Conservation (phyloP, 2,797 vertebrate species). For the Tinamus major region DNA sequence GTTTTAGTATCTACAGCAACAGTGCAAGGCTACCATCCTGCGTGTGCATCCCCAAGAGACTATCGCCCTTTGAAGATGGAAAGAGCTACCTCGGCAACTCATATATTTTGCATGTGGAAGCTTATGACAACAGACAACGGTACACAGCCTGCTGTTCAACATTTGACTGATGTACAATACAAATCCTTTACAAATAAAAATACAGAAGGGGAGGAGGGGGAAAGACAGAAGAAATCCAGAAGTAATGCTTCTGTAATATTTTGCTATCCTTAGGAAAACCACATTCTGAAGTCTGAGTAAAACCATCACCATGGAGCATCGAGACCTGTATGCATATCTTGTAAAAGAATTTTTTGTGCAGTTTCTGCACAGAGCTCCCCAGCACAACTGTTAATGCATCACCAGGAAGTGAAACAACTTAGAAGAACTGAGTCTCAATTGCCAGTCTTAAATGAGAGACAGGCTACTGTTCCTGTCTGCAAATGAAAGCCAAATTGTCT, state of each 20-base stretch:
- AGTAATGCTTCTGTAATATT: not conserved
- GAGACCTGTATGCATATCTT: not conserved
- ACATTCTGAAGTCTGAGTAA: not conserved
- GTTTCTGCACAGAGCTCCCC: not conserved
- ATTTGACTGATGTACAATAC: not conserved
- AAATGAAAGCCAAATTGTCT: not conserved
- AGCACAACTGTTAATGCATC: not conserved
- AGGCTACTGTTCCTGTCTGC: not conserved
- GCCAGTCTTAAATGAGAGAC: not conserved
- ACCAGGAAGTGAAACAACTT: not conserved
- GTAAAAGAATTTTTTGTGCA: too few species aligned
- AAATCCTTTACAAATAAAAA: not conserved
- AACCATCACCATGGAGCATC: not conserved
- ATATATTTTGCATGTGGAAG: not conserved
- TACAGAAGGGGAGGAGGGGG: too few species aligned
- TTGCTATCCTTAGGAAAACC: not conserved
- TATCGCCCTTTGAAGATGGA: not conserved
- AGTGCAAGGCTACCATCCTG: not conserved
- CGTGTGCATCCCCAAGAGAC: not conserved
- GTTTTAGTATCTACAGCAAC: not conserved
- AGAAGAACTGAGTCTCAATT: not conserved
- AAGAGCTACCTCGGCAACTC: not conserved
- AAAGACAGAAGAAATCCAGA: not conserved
- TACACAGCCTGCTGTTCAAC: not conserved
- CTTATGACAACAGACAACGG: not conserved